phyloP scores from a whole-genome alignment of 2,113 vertebrate species.

The Hemibagrus wyckioides region DNA sequence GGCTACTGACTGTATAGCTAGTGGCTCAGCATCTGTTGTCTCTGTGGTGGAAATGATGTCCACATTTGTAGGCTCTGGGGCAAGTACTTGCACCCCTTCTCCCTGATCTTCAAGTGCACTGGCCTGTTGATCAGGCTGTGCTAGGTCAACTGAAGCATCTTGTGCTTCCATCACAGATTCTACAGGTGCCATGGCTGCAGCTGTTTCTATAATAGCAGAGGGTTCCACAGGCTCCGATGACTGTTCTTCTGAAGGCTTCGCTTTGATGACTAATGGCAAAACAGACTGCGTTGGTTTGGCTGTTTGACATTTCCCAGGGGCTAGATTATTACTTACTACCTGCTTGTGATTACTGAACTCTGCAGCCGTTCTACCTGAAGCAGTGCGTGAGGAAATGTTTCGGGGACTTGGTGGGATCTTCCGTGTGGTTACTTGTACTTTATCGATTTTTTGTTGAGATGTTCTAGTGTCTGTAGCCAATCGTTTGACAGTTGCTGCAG shows the following conservation, averaged over 20 bases:
- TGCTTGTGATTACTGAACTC: slow-evolving; percentile 57
- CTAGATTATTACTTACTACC: slow-evolving; percentile 36
- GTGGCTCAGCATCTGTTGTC: neutral
- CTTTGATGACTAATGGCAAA: slow-evolving; percentile 55
- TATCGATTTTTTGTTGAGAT: slow-evolving; percentile 55
- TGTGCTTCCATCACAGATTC: slow-evolving; percentile 42
- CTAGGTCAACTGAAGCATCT: neutral
- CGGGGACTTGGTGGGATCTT: slow-evolving; percentile 51
- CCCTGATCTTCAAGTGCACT: slow-evolving; percentile 19
- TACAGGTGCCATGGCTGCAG: neutral
- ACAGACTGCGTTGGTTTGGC: slow-evolving; percentile 68
- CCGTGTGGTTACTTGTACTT: slow-evolving; percentile 46
- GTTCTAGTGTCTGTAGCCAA: slow-evolving; percentile 48
- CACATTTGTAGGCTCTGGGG: neutral
- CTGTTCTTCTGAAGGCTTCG: slow-evolving; percentile 45
- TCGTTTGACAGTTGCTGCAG: slow-evolving; percentile 53
- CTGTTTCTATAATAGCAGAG: neutral
- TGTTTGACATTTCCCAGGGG: slow-evolving; percentile 44
- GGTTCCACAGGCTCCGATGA: neutral
- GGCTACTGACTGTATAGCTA: neutral
- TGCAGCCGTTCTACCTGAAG: slow-evolving; percentile 53
- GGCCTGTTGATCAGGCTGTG: slow-evolving; percentile 19
- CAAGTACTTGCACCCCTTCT: neutral
- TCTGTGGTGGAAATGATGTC: neutral
- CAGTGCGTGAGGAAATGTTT: slow-evolving; percentile 35